Conservation (phyloP, 92 coral and sea anemone species). For the Phenganax stokvisi region DNA sequence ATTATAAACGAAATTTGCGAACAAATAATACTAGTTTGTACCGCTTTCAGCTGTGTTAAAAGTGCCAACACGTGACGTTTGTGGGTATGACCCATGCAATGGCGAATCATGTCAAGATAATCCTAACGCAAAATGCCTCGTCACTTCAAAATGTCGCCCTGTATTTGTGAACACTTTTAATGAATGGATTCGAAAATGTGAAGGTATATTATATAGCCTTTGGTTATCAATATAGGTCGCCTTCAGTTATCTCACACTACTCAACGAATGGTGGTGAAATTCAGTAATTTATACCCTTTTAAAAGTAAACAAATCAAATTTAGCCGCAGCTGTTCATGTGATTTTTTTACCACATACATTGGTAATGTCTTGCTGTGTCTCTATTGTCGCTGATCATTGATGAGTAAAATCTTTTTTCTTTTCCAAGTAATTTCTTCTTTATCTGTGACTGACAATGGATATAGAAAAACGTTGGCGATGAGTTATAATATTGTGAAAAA, state of each 20-base stretch:
- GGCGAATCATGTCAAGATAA: constrained; percentile 69
- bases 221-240: no score
- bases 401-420: no score
- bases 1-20: not conserved
- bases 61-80: constrained; percentile 86
- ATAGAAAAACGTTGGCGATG: no score
- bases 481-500: no score
- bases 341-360: no score
- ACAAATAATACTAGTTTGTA: not conserved
- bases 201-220: constrained; percentile 44
- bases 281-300: not conserved
- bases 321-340: no score
- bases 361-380: no score
- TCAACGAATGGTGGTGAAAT: not conserved
- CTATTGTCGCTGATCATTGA: no score
- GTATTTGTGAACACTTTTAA: constrained; percentile 73
- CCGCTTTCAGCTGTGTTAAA: constrained; percentile 68
- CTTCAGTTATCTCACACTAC: not conserved
- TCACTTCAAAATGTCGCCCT: constrained; percentile 81
- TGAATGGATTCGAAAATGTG: constrained; percentile 57
- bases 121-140: constrained; percentile 88
- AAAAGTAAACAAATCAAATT: no score
- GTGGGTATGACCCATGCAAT: constrained; percentile 91
- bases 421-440: no score
- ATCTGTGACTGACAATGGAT: no score